Evolutionary conservation across 2,888 invertebrate genomes (phyloP).

Genomic region (Yponomeuta sedellus): DNA sequence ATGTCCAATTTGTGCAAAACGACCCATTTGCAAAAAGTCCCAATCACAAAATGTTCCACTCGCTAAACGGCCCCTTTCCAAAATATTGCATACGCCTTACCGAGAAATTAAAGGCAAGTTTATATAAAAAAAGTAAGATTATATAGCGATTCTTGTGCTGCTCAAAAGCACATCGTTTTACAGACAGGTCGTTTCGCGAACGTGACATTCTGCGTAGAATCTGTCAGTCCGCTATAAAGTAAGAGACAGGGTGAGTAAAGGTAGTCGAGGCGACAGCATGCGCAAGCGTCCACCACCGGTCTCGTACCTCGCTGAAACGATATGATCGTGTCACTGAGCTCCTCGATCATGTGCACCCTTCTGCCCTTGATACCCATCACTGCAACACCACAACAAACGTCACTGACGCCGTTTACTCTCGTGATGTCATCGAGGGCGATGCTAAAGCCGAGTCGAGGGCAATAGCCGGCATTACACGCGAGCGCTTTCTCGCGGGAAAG

Average conservation of each 20-base stretch:
- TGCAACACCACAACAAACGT: conserved; percentile 76
- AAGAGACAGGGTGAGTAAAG: not conserved
- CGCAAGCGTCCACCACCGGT: conserved; percentile 42
- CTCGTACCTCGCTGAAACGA: conserved; percentile 98
- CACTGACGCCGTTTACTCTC: conserved; percentile 36
- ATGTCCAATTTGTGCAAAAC: no score
- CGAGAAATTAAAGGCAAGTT: no score
- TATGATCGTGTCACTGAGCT: conserved; percentile 98
- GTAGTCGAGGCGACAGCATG: conserved; percentile 27
- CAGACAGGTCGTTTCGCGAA: no score
- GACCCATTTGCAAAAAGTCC: no score
- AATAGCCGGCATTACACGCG: not conserved
- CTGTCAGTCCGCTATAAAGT: not conserved
- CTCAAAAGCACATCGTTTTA: no score
- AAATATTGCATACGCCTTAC: no score
- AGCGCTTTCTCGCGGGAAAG: not conserved
- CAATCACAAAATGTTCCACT: no score
- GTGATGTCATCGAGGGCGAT: not conserved
- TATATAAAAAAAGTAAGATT: no score
- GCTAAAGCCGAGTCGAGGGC: not conserved
- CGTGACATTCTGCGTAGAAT: not conserved
- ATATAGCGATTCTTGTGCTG: no score
- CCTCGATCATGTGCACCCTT: conserved; percentile 98
- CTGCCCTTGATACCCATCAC: conserved; percentile 99
- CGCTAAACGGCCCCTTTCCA: no score